Percentiles rank a stretch among this genome's conserved stretches.
phyloP scores from a whole-genome alignment of 2,113 vertebrate species.

The Laticauda laticaudata region DNA sequence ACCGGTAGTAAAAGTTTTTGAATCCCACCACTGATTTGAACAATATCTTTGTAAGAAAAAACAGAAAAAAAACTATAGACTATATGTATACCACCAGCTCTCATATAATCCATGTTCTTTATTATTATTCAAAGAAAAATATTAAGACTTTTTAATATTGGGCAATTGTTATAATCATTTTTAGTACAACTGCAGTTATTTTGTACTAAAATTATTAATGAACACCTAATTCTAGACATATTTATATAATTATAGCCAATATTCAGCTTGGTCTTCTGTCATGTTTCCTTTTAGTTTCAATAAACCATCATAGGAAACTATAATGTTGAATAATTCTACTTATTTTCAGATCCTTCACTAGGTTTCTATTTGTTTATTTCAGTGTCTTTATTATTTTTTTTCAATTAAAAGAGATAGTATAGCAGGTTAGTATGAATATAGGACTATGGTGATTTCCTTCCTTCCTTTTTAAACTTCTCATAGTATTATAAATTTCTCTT shows the following conservation, averaged over 20 bases:
- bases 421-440: not conserved
- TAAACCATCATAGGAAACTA: accelerated
- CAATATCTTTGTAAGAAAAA: not conserved
- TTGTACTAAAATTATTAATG: not conserved
- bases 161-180: not conserved
- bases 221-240: not conserved
- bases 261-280: not conserved
- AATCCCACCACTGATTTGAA: not conserved
- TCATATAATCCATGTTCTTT: not conserved
- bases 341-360: not conserved
- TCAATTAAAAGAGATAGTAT: not conserved
- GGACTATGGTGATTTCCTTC: constrained; percentile 4
- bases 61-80: not conserved
- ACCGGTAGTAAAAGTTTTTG: too few relatives aligned
- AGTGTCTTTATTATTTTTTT: not conserved
- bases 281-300: not conserved
- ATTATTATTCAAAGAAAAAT: not conserved
- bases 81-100: not conserved
- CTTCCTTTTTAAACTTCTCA: constrained; percentile 24
- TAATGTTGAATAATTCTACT: constrained; percentile 17
- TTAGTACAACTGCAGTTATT: not conserved
- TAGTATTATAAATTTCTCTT: constrained; percentile 50
- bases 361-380: not conserved
- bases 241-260: not conserved
- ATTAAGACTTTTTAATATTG: not conserved